Conservation (phyloP, 2,888 invertebrate genomes). For the Callyntrura sp. region DNA sequence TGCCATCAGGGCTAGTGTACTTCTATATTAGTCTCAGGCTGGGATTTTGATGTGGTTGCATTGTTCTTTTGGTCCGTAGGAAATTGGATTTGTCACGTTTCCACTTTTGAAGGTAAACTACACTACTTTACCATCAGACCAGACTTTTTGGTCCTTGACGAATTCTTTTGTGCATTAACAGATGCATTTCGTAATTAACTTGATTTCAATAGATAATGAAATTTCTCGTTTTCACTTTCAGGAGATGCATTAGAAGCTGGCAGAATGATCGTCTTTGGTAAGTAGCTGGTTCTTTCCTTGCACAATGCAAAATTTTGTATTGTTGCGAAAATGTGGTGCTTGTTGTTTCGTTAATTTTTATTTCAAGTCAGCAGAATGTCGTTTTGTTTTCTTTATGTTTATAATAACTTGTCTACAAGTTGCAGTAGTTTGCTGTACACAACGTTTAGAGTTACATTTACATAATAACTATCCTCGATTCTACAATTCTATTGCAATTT, state of each 20-base stretch:
- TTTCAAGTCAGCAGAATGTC: too few species aligned
- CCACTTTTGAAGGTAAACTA: slow-evolving; percentile 80
- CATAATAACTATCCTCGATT: too few species aligned
- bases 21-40: too few species aligned
- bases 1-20: too few species aligned
- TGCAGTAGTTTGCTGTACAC: too few species aligned
- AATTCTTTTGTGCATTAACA: not conserved
- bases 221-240: slow-evolving; percentile 29
- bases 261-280: slow-evolving; percentile 83
- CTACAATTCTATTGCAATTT: too few species aligned
- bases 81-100: slow-evolving; percentile 82
- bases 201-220: not conserved
- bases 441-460: too few species aligned
- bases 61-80: slow-evolving; percentile 47
- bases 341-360: too few species aligned
- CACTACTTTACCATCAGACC: not conserved
- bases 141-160: not conserved
- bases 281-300: slow-evolving; percentile 32
- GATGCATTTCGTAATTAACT: not conserved
- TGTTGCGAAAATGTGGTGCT: too few species aligned
- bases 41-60: not conserved
- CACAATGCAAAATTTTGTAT: too few species aligned
- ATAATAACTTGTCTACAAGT: too few species aligned
- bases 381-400: too few species aligned
- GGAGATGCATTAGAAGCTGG: slow-evolving; percentile 81